These are phyloP conservation scores for Conchocele bisecta DNA, from an alignment of 2,888 invertebrate species.

Conservation along the genomic window DNA sequence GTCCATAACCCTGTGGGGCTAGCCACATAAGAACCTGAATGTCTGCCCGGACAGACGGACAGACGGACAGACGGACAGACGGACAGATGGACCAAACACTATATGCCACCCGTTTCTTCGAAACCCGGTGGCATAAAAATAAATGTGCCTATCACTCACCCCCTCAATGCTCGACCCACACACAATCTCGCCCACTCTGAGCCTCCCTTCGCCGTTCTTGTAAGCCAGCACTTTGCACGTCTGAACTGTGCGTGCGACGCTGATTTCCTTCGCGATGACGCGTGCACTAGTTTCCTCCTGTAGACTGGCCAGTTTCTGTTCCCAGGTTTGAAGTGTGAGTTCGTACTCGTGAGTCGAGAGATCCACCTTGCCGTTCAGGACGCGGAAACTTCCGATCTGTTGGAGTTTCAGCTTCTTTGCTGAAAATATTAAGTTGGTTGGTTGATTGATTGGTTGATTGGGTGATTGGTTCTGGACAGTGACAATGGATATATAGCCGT, in stretches of 20 bases:
- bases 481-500: background rate
- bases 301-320: conserved; percentile 71
- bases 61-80: too few relatives aligned
- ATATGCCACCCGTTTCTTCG: too few relatives aligned
- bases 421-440: too few relatives aligned
- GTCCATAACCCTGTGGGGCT: too few relatives aligned
- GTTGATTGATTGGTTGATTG: too few relatives aligned
- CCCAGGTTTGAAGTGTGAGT: conserved; percentile 78
- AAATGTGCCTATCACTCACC: too few relatives aligned
- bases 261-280: conserved; percentile 79
- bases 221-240: conserved; percentile 81
- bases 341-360: conserved; percentile 80
- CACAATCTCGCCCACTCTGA: conserved; percentile 78
- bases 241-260: conserved; percentile 76
- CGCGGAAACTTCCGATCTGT: conserved; percentile 80
- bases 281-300: conserved; percentile 75
- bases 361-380: conserved; percentile 82
- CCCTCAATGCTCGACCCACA: conserved; percentile 81
- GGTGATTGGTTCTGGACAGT: too few relatives aligned
- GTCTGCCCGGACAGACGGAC: too few relatives aligned
- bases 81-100: too few relatives aligned
- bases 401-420: conserved; percentile 74
- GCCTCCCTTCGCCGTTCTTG: conserved; percentile 81
- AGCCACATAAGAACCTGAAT: too few relatives aligned
- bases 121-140: too few relatives aligned